Evolutionary conservation across 2,113 vertebrate genomes (phyloP).

Genomic region (Triplophysa tibetana): DNA sequence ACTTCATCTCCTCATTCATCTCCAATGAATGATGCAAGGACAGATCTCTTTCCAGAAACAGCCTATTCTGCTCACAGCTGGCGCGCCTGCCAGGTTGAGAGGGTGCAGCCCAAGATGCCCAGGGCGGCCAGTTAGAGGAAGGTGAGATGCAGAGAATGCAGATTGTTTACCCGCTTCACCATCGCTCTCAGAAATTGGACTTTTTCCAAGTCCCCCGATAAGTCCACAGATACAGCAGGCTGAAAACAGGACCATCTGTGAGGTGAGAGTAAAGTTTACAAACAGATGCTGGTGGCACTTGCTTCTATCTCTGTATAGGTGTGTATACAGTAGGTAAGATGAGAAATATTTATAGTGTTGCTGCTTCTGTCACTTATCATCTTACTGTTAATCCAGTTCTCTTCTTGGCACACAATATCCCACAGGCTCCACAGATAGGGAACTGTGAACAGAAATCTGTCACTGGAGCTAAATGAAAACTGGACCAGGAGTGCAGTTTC

Average conservation of each 20-base stretch:
- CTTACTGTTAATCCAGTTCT: conserved; percentile 87
- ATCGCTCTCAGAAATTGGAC: conserved; percentile 85
- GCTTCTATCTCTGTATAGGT: conserved; percentile 4
- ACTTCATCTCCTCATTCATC: conserved; percentile 80
- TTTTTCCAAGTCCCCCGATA: conserved; percentile 86
- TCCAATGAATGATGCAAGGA: conserved; percentile 88
- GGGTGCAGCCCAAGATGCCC: conserved; percentile 81
- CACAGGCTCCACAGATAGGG: conserved; percentile 83
- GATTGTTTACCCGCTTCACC: conserved; percentile 75
- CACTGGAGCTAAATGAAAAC: conserved; percentile 5
- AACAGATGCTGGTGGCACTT: background rate
- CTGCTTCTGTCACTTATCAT: background rate
- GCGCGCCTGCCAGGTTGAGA: conserved; percentile 86
- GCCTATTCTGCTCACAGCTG: conserved; percentile 85
- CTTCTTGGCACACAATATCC: conserved; percentile 85
- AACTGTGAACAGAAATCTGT: conserved; percentile 73
- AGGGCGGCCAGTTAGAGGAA: conserved; percentile 84
- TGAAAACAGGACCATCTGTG: conserved; percentile 88
- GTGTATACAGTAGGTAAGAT: conserved; percentile 5
- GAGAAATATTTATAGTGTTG: background rate
- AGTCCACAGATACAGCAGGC: conserved; percentile 89
- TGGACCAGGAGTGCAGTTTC: background rate
- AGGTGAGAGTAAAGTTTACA: conserved; percentile 10
- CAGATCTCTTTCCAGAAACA: conserved; percentile 87
- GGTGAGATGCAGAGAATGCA: conserved; percentile 78